Base-by-base conservation (phyloP, 2,113 vertebrate species). In the Pleuronectes platessa region DNA sequence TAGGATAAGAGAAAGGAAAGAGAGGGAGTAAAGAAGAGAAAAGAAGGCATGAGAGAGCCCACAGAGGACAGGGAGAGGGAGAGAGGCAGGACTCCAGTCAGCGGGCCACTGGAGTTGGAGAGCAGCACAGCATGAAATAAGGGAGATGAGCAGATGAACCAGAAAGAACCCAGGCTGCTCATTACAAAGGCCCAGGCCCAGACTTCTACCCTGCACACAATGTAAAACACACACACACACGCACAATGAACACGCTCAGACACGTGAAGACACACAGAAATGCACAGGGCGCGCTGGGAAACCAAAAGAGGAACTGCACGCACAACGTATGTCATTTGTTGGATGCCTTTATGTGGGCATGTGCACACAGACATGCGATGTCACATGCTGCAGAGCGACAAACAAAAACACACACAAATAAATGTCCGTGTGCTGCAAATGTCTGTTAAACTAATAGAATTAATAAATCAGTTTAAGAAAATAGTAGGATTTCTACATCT, bases 51-150 rank as follows among this genome's bases (percentile, higher is more conserved):
- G 37, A 82, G 60, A 66, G 11, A 27, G 56, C n/a, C 55, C 21
- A 31, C 23, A 15, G 24, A 65, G 54, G 71, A 35, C 45, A 40
- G 55, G 72, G 40, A 66, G 64, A 76, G 80, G 69, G 53, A 81
- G 78, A 58, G 71, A 78, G 45, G 61, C 61, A 71, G 75, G 82
- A 91, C 82, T 89, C 13, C 26, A 80, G 87, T 88, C 71, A 84
- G 87, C 86, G 80, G 89, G 88, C 83, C 85, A 85, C 82, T 88
- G 87, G 83, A 94, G 92, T 89, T 77, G 78, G 86, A 91, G 92
- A 90, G 94, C 92, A 94, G 88, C 83, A 68, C 93, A 94, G 93
- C 94, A 91, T 94, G 94, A 95, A 94, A 94, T 93, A 90, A 93
- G 87, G 85, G 86, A 92, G 91, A 93, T 86, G 76, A 93, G 90